Conservation (phyloP, 2,888 invertebrate genomes). For the Heliconius sara region DNA sequence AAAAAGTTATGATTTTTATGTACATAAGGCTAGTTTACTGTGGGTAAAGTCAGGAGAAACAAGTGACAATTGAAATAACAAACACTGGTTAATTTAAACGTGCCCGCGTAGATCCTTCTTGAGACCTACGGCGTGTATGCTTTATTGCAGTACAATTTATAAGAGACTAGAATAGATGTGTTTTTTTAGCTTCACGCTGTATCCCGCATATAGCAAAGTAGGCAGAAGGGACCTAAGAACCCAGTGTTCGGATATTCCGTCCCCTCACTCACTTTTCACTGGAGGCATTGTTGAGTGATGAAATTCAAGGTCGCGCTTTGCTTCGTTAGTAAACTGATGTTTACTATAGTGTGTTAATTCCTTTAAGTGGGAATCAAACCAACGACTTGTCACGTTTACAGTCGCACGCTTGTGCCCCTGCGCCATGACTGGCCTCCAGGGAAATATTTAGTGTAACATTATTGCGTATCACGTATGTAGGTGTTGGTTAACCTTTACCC, state of each 20-base stretch:
- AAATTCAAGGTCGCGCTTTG: too few species aligned
- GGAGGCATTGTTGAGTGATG: too few species aligned
- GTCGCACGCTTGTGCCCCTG: too few species aligned
- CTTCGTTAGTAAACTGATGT: too few species aligned
- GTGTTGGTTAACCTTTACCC: conserved; percentile 3
- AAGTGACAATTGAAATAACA: conserved; percentile 55
- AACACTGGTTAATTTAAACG: conserved; percentile 54
- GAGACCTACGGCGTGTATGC: conserved; percentile 52
- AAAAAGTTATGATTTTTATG: not conserved
- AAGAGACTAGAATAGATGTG: conserved; percentile 33
- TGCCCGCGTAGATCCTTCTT: conserved; percentile 48
- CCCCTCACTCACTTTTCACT: too few species aligned
- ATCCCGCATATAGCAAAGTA: too few species aligned
- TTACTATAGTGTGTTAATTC: too few species aligned
- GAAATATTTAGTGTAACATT: not conserved
- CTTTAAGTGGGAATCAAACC: too few species aligned
- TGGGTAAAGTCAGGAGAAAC: conserved; percentile 28
- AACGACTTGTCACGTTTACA: too few species aligned
- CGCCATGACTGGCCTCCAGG: too few species aligned
- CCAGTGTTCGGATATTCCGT: too few species aligned
- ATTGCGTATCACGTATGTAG: not conserved
- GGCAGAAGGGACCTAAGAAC: too few species aligned
- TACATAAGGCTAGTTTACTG: conserved; percentile 22
- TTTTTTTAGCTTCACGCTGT: not conserved
- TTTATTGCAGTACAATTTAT: conserved; percentile 42